Percentiles rank a stretch among this genome's conserved stretches.
Evolutionary conservation across 2,888 invertebrate genomes (phyloP).

Genomic region (Standfussiana lucernea): DNA sequence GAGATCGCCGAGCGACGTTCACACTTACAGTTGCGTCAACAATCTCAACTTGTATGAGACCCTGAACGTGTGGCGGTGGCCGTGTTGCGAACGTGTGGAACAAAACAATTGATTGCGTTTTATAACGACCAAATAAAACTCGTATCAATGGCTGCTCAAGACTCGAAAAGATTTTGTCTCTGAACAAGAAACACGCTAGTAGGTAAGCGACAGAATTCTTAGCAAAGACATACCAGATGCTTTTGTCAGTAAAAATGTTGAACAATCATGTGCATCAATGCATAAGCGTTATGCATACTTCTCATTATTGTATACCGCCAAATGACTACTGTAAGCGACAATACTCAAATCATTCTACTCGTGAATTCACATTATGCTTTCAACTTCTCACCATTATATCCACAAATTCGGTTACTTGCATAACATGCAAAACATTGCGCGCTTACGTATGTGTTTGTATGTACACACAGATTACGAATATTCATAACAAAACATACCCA

Average conservation of each 20-base stretch:
- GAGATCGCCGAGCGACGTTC: slow-evolving; percentile 82
- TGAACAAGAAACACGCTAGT: slow-evolving; percentile 68
- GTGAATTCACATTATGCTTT: slow-evolving; percentile 74
- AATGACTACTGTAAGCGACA: slow-evolving; percentile 86
- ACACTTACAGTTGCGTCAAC: slow-evolving; percentile 91
- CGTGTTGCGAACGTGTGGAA: slow-evolving; percentile 88
- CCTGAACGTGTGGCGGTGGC: slow-evolving; percentile 85
- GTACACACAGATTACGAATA: slow-evolving; percentile 70
- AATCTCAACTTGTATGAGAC: slow-evolving; percentile 89
- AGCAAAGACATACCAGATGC: slow-evolving; percentile 75
- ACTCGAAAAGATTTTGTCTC: slow-evolving; percentile 45
- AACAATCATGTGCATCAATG: slow-evolving; percentile 74
- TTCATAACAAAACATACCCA: slow-evolving; percentile 67
- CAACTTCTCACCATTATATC: slow-evolving; percentile 74
- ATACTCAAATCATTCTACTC: slow-evolving; percentile 77
- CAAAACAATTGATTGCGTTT: slow-evolving; percentile 85
- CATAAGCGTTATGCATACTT: slow-evolving; percentile 82
- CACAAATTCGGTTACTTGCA: slow-evolving; percentile 79
- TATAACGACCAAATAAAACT: slow-evolving; percentile 75
- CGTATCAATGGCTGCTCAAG: slow-evolving; percentile 52
- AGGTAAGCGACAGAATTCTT: slow-evolving; percentile 80
- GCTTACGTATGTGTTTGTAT: slow-evolving; percentile 74
- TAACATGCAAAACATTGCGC: slow-evolving; percentile 83
- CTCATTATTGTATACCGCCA: slow-evolving; percentile 79
- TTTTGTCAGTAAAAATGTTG: slow-evolving; percentile 69